Percentiles rank a stretch among this genome's conserved stretches.
Evolutionary conservation across 2,113 vertebrate genomes (phyloP).

Genomic region (Macrotis lagotis): DNA sequence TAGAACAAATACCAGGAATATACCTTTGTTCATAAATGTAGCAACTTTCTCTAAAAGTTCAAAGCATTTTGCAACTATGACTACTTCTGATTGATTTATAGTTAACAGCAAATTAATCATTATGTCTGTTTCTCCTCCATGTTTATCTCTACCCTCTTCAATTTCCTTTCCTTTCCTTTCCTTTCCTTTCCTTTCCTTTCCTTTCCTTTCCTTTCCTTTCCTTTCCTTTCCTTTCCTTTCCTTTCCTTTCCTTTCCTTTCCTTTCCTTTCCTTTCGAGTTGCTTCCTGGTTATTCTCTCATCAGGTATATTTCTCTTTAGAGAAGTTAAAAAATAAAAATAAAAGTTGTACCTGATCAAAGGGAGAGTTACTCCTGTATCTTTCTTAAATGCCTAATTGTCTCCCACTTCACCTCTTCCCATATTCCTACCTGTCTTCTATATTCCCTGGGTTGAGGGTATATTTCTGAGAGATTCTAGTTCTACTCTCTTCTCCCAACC

Average conservation of each 20-base stretch:
- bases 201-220: neutral
- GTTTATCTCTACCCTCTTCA: constrained; percentile 34
- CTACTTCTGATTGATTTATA: constrained; percentile 5
- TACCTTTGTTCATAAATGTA: constrained; percentile 2
- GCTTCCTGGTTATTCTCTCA: neutral
- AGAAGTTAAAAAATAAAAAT: too few species aligned
- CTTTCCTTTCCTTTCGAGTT: neutral
- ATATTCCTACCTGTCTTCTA: neutral
- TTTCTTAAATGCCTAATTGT: neutral
- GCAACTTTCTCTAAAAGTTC: constrained; percentile 27
- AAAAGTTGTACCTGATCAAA: neutral
- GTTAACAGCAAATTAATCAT: constrained; percentile 27
- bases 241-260: neutral
- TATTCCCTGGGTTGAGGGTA: neutral
- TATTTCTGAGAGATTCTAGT: neutral
- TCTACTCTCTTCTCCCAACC: neutral
- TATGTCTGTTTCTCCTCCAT: neutral
- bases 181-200: neutral
- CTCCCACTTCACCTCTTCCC: neutral
- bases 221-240: too few species aligned
- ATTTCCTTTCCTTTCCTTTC: neutral
- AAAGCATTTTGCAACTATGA: constrained; percentile 44
- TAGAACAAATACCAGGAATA: neutral
- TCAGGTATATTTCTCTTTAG: constrained; percentile 2
- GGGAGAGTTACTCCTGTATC: neutral